Conservation (phyloP, 1,140 invertebrate genomes). For the Gryon sp. region DNA sequence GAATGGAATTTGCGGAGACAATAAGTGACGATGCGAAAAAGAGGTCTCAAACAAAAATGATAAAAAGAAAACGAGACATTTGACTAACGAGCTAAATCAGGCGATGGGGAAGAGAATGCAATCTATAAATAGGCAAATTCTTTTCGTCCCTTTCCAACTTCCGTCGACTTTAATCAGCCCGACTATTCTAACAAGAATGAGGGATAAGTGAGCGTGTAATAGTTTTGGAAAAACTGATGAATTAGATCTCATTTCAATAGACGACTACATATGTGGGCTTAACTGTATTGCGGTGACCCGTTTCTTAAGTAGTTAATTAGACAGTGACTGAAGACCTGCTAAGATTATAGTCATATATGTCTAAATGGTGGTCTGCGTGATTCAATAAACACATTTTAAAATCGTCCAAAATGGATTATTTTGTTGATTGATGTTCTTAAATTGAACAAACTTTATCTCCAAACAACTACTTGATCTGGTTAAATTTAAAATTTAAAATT, state of each 20-base stretch:
- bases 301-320: slow-evolving; percentile 35
- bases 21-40: slow-evolving; percentile 40
- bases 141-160: slow-evolving; percentile 62
- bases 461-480: too few species aligned
- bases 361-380: too few species aligned
- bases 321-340: slow-evolving; percentile 19
- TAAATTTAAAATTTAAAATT: too few species aligned
- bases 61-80: slow-evolving; percentile 37
- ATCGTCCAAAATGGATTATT: too few species aligned
- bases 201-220: slow-evolving; percentile 31
- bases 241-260: slow-evolving; percentile 30
- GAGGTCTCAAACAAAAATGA: slow-evolving; percentile 2
- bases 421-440: not conserved
- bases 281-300: slow-evolving; percentile 12
- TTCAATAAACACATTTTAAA: too few species aligned
- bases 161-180: slow-evolving; percentile 56
- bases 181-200: slow-evolving; percentile 48
- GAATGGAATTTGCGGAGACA: slow-evolving; percentile 27
- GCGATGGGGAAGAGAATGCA: slow-evolving; percentile 59
- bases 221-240: slow-evolving; percentile 44
- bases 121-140: slow-evolving; percentile 73
- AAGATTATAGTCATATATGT: slow-evolving; percentile 4
- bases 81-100: slow-evolving; percentile 63
- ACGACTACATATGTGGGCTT: not conserved
- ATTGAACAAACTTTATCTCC: too few species aligned